phyloP scores from a whole-genome alignment of 2,888 invertebrate genomes.

The Saturnia pavonia region DNA sequence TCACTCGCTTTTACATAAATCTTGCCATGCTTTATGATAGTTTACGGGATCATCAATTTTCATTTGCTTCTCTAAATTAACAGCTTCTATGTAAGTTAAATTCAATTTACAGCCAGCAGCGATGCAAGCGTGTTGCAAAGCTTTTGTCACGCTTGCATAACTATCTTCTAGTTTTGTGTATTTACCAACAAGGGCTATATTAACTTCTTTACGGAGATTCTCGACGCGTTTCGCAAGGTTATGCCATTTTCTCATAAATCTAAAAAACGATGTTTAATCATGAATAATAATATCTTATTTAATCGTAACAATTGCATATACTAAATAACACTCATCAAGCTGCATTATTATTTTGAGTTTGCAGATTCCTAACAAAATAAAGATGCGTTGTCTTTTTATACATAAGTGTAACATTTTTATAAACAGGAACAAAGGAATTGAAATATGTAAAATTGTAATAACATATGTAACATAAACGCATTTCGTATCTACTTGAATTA shows the following conservation, averaged over 20 bases:
- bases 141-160: conserved; percentile 97
- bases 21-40: conserved; percentile 97
- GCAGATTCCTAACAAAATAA: neutral
- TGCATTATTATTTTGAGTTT: neutral
- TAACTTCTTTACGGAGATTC: conserved; percentile 90
- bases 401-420: too few species aligned
- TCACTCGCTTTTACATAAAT: conserved; percentile 92
- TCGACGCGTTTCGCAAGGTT: conserved; percentile 93
- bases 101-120: conserved; percentile 92
- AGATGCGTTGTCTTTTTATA: too few species aligned
- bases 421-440: too few species aligned
- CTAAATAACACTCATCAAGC: neutral
- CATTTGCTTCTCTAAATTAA: conserved; percentile 90
- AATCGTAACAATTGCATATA: neutral
- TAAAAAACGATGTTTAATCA: conserved; percentile 43
- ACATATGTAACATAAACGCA: too few species aligned
- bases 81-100: conserved; percentile 95
- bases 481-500: too few species aligned
- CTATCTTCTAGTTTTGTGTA: conserved; percentile 98
- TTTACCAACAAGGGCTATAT: conserved; percentile 97
- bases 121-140: conserved; percentile 95
- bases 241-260: conserved; percentile 94
- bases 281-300: neutral
- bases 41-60: conserved; percentile 88
- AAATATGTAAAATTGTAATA: too few species aligned